A percentile compares a stretch with the other conserved stretches of the same genome.
phyloP scores from a whole-genome alignment of 2,113 vertebrate species.

The Rhinogobius similis region DNA sequence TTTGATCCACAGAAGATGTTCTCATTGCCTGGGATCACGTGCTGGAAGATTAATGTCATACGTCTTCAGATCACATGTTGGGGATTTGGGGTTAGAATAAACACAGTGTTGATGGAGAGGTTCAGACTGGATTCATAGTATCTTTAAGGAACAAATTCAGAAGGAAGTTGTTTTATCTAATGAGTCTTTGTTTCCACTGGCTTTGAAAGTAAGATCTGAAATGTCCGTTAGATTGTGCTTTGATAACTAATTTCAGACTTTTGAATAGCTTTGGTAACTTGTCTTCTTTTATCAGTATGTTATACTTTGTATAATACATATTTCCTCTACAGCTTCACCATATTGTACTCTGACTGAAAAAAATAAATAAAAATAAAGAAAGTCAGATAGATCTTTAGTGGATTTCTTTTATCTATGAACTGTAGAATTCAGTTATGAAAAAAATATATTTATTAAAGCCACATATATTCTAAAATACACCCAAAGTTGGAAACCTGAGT shows the following conservation, averaged over 20 bases:
- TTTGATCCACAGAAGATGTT: slow-evolving; percentile 14
- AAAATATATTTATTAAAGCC: too few relatives aligned
- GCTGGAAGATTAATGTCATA: slow-evolving; percentile 19
- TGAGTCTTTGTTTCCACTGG: background rate
- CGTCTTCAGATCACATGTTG: slow-evolving; percentile 13
- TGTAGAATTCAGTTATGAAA: too few relatives aligned
- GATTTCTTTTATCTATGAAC: too few relatives aligned
- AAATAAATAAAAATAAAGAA: too few relatives aligned
- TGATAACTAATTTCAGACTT: background rate
- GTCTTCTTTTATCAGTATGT: background rate
- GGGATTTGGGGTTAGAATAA: slow-evolving; percentile 7
- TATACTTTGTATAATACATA: too few relatives aligned
- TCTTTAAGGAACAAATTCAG: slow-evolving; percentile 1
- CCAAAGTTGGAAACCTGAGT: too few relatives aligned
- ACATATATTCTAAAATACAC: too few relatives aligned
- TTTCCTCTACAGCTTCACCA: too few relatives aligned
- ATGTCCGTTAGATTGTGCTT: background rate
- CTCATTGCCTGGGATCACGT: background rate
- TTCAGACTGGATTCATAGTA: slow-evolving; percentile 5
- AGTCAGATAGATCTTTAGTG: too few relatives aligned
- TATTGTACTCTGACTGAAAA: too few relatives aligned
- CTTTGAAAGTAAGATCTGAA: background rate
- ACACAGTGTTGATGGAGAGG: slow-evolving; percentile 12
- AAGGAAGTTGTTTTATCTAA: background rate
- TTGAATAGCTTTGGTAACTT: background rate